Evolutionary conservation across 1,140 invertebrate species (phyloP).

Genomic region (Chlorops oryzae): DNA sequence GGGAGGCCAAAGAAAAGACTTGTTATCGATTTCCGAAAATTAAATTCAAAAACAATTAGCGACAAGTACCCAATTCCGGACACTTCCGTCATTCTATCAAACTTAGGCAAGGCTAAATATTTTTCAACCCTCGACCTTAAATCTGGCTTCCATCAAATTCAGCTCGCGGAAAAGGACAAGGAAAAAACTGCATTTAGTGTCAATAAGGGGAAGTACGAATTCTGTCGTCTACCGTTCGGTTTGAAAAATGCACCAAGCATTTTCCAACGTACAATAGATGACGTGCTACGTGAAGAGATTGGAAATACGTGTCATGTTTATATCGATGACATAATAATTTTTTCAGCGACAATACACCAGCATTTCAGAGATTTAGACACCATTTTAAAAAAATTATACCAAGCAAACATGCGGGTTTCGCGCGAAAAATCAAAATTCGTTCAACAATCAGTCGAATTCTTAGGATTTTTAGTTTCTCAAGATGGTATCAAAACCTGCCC

Average conservation of each 20-base stretch:
- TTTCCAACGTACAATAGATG: constrained; percentile 38
- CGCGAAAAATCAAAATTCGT: constrained; percentile 47
- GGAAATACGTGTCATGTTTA: constrained; percentile 15
- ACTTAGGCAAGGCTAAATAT: constrained; percentile 38
- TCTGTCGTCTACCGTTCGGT: constrained; percentile 24
- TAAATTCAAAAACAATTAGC: constrained; percentile 37
- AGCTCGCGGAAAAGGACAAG: constrained; percentile 31
- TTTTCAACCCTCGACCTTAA: constrained; percentile 48
- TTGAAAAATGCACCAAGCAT: constrained; percentile 27
- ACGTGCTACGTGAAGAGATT: constrained; percentile 9
- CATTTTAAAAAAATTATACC: constrained; percentile 25
- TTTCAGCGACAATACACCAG: constrained; percentile 10
- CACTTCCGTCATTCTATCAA: constrained; percentile 46
- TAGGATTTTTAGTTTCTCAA: constrained; percentile 10
- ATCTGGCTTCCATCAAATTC: constrained; percentile 51
- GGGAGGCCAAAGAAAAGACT: constrained; percentile 15
- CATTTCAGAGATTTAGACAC: constrained; percentile 13
- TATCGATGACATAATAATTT: constrained; percentile 17
- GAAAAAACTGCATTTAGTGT: constrained; percentile 48
- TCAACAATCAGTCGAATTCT: constrained; percentile 18
- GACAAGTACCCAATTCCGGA: constrained; percentile 53
- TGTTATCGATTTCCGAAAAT: constrained; percentile 36
- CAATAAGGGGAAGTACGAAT: constrained; percentile 25
- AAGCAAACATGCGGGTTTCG: constrained; percentile 47
- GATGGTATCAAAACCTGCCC: constrained; percentile 15